phyloP scores from a whole-genome alignment of 1,140 invertebrate genomes.

The Drosophila jambulina region DNA sequence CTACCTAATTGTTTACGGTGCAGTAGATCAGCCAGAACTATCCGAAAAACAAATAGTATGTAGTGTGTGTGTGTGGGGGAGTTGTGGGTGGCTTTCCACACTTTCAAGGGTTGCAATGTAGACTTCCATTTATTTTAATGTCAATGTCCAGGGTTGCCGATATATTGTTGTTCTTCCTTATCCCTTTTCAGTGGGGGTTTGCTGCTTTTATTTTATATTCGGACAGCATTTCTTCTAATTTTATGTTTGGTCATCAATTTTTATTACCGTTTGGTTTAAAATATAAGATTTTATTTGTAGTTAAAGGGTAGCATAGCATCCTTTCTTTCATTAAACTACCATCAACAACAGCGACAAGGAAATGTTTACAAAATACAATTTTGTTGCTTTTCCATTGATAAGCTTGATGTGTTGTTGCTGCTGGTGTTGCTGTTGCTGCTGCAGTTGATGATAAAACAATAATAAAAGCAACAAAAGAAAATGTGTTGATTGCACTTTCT shows the following conservation, averaged over 20 bases:
- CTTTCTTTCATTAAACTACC: neutral
- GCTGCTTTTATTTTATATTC: constrained; percentile 12
- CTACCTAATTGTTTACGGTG: constrained; percentile 1
- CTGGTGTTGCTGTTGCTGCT: neutral
- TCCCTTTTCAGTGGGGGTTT: neutral
- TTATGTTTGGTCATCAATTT: constrained; percentile 24
- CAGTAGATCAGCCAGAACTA: constrained; percentile 24
- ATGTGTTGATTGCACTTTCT: constrained; percentile 61
- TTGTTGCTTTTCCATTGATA: constrained; percentile 43
- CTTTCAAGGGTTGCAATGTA: constrained; percentile 29
- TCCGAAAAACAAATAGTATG: constrained; percentile 55
- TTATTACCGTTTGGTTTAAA: constrained; percentile 9
- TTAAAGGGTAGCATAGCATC: neutral
- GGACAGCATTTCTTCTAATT: constrained; percentile 14
- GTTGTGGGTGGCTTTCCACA: constrained; percentile 16
- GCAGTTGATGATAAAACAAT: constrained; percentile 16
- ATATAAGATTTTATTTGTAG: neutral
- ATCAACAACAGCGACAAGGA: constrained; percentile 40
- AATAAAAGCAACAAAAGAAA: constrained; percentile 18
- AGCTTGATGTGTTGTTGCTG: constrained; percentile 16
- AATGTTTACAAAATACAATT: constrained; percentile 42
- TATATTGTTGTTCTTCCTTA: neutral
- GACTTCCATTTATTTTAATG: constrained; percentile 16
- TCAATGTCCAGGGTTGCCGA: constrained; percentile 23
- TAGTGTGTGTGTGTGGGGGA: neutral